Base-by-base conservation (phyloP, 2,113 vertebrate species). In the Pelobates fuscus region DNA sequence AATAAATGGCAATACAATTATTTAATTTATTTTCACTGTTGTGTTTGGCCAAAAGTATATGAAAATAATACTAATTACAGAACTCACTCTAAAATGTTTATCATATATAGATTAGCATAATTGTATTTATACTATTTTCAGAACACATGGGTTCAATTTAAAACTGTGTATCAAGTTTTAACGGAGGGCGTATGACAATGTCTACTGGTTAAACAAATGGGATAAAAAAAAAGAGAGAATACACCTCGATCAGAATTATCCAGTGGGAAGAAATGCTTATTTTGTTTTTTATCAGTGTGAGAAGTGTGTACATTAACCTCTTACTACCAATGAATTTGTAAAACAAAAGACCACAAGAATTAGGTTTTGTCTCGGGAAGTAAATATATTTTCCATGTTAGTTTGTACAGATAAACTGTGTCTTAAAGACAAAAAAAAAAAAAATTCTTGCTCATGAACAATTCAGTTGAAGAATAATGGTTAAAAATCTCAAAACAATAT, bases 71-170 rank as follows among this genome's bases (percentile, higher is more conserved):
- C 44, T 18, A 49, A 49, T 17, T 2, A 49, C 17, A 1, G 44
- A 49, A 49, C 17, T 3, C 44, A 4, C 44, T 46, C 17, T 6
- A 46, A 46, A 60, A 15, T 25, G 24, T 60, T 60, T 60, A 27
- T 60, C 58, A 60, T 17, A 41, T 41, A 69, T 41, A 24, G 30
- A 1, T 23, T 52, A 41, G 52, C 15, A 25, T 57, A n/a, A 54
- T 30, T 69, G 55, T 69, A 58, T 57, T 55, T 57, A 69, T 41
- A 69, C 57, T 41, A 24, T 69, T 21, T 62, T 71, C 69, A 71
- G 41, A 49, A 49, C 69, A 71, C 57, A 61, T 71, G 69, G 58
- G 26, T 30, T 62, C 58, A 71, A 61, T 71, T 71, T 71, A 12
- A 14, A 24, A 61, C 25, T 59, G 55, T 60, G 30, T 59, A 70